phyloP scores from a whole-genome alignment of 1,140 invertebrate species.

The Aphidius gifuensis region DNA sequence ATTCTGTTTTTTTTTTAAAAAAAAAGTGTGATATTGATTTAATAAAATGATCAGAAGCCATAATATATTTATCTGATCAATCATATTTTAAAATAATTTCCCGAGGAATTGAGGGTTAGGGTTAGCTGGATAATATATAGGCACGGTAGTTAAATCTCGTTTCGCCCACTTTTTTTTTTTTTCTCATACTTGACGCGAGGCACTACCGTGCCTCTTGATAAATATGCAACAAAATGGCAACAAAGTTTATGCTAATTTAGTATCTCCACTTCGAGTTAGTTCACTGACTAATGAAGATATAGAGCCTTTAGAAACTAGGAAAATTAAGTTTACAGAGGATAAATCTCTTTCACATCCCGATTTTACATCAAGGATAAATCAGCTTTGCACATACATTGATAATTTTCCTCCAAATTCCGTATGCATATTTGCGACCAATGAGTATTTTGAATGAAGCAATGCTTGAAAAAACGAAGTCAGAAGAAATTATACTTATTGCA shows the following conservation, averaged over 20 bases:
- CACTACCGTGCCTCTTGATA: no score
- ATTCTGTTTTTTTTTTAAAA: no score
- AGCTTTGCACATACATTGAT: constrained; percentile 4
- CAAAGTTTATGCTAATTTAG: not conserved
- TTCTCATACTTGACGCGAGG: no score
- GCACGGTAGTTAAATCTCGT: no score
- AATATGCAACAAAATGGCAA: constrained; percentile 12
- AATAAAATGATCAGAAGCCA: no score
- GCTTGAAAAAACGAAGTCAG: constrained; percentile 18
- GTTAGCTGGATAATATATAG: no score
- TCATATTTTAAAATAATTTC: no score
- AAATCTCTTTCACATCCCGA: not conserved
- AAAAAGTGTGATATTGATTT: no score
- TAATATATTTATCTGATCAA: no score
- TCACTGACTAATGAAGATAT: not conserved
- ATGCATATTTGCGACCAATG: constrained; percentile 21
- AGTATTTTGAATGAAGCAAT: constrained; percentile 25
- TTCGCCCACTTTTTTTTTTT: no score
- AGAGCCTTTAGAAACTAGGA: not conserved
- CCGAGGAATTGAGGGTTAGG: no score
- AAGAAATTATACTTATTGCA: constrained; percentile 25
- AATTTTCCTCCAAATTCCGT: constrained; percentile 21
- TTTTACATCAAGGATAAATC: not conserved
- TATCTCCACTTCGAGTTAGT: constrained; percentile 2
- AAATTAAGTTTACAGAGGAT: not conserved